These are phyloP conservation scores for Drosophila algonquin DNA, from an alignment of 2,888 invertebrate genomes.

Conservation along the genomic window DNA sequence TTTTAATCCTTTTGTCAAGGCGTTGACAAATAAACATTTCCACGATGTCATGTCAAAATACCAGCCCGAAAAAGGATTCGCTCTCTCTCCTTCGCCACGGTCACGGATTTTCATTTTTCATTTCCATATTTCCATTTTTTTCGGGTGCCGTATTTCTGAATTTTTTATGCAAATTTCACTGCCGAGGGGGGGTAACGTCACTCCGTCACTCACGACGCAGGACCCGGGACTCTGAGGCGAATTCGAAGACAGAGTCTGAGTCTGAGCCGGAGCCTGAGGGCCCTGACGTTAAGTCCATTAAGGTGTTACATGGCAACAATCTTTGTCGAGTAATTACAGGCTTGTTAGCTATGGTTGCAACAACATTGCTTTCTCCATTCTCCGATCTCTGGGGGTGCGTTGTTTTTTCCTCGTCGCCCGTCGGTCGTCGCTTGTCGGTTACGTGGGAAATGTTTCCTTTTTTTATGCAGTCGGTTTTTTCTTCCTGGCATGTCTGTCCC, in stretches of 20 bases:
- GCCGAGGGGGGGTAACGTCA: constrained; percentile 51
- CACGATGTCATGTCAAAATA: constrained; percentile 69
- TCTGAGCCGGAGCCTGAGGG: not conserved
- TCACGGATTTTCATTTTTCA: constrained; percentile 22
- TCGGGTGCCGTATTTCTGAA: constrained; percentile 28
- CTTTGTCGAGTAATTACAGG: constrained; percentile 79
- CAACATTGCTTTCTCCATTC: constrained; percentile 52
- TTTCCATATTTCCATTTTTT: constrained; percentile 20
- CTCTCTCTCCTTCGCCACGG: constrained; percentile 11
- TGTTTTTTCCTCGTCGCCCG: constrained; percentile 14
- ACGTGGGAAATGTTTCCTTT: constrained; percentile 67
- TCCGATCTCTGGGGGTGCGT: constrained; percentile 48
- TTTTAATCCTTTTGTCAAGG: constrained; percentile 61
- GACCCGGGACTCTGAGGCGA: not conserved
- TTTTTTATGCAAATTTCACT: constrained; percentile 70
- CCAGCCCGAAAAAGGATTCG: constrained; percentile 15
- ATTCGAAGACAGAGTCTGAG: not conserved
- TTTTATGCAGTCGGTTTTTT: constrained; percentile 23
- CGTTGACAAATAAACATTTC: constrained; percentile 71
- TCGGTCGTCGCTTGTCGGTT: constrained; percentile 22
- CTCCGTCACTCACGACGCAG: constrained; percentile 1
- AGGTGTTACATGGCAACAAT: constrained; percentile 73
- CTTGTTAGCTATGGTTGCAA: constrained; percentile 80
- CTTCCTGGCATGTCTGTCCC: constrained; percentile 12
- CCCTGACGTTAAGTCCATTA: constrained; percentile 60